These are phyloP conservation scores for Chionoecetes opilio DNA, from an alignment of 1,140 invertebrate genomes.

Conservation along the genomic window DNA sequence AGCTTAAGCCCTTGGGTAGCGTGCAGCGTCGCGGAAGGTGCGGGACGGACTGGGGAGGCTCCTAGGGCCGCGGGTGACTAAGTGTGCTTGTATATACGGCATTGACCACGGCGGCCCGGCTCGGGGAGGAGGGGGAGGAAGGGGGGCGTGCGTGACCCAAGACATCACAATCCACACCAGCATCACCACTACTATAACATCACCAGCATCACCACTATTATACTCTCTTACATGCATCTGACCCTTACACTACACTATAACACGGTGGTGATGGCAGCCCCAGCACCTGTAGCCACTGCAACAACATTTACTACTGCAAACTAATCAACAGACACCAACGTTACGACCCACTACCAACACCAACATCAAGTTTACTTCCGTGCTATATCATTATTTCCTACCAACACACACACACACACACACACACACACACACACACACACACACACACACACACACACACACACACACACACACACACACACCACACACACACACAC, in stretches of 20 bases:
- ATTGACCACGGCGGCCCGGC: slow-evolving; percentile 67
- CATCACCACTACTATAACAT: neutral
- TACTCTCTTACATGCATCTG: neutral
- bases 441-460: neutral
- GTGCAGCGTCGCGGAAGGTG: neutral
- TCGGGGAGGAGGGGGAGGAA: neutral
- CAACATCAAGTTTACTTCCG: neutral
- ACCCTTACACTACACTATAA: neutral
- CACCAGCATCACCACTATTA: neutral
- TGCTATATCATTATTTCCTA: neutral
- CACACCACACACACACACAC: slow-evolving; percentile 51
- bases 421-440: neutral
- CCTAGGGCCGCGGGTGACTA: slow-evolving; percentile 17
- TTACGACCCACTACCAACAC: neutral
- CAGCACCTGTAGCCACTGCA: neutral
- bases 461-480: slow-evolving; percentile 36
- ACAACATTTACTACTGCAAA: neutral
- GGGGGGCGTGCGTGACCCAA: slow-evolving; percentile 12
- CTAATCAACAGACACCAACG: neutral
- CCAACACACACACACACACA: neutral
- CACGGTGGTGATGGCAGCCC: neutral
- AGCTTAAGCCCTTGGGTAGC: no score
- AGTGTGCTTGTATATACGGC: slow-evolving; percentile 78
- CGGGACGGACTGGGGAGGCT: slow-evolving; percentile 27
- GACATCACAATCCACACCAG: neutral